phyloP scores from a whole-genome alignment of 2,797 vertebrate genomes.

The Danio aesculapii region DNA sequence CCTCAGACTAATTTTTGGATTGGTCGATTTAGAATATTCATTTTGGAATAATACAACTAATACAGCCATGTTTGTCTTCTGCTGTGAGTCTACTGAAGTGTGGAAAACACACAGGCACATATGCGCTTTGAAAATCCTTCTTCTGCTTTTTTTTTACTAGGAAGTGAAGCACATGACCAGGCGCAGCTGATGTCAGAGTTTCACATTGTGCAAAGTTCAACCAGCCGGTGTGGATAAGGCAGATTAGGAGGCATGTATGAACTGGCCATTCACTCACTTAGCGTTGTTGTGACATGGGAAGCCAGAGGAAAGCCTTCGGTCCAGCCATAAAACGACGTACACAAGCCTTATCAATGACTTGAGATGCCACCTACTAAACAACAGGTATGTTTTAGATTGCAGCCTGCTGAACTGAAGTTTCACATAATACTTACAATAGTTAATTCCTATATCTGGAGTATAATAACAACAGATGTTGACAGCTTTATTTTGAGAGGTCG shows the following conservation, averaged over 20 bases:
- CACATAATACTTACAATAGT: neutral
- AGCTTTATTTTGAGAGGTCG: conserved; percentile 5
- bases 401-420: neutral
- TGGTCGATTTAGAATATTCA: neutral
- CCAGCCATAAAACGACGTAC: neutral
- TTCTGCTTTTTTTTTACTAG: conserved; percentile 75
- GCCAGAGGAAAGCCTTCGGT: conserved; percentile 43
- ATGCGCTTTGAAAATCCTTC: conserved; percentile 59
- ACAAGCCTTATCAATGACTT: conserved; percentile 17
- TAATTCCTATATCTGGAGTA: neutral
- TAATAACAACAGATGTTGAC: neutral
- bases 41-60: neutral
- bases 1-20: conserved; percentile 4
- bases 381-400: conserved; percentile 45
- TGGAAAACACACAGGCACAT: conserved; percentile 9
- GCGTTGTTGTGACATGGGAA: conserved; percentile 62
- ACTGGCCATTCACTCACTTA: conserved; percentile 63
- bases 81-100: neutral
- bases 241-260: conserved; percentile 63
- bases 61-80: neutral
- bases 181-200: conserved; percentile 76
- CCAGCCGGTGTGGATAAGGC: conserved; percentile 68
- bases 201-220: conserved; percentile 79
- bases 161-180: conserved; percentile 82
- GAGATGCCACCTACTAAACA: conserved; percentile 53